These are phyloP conservation scores for Burhinus bistriatus DNA, from an alignment of 2,113 vertebrate genomes.

Conservation along the genomic window DNA sequence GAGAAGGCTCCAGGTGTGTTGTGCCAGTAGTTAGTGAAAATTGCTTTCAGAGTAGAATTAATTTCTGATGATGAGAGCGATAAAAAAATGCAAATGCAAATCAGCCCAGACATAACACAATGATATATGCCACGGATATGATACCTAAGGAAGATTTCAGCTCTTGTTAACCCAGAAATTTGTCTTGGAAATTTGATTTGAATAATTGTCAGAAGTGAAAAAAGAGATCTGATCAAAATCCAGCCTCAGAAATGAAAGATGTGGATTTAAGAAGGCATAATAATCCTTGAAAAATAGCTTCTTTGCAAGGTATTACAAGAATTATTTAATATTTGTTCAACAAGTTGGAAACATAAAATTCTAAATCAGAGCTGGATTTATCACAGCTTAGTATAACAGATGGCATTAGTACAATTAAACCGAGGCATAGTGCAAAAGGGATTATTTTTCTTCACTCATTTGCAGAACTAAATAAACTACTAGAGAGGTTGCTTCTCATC, in stretches of 20 bases:
- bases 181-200: not conserved
- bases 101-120: not conserved
- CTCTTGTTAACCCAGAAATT: not conserved
- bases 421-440: not conserved
- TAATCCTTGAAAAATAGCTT: not conserved
- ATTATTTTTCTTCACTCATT: not conserved
- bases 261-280: not conserved
- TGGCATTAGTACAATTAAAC: slow-evolving; percentile 10
- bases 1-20: not conserved
- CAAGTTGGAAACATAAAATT: not conserved
- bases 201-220: not conserved
- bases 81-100: slow-evolving; percentile 47
- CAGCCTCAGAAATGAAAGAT: not conserved
- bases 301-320: not conserved
- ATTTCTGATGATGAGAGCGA: not conserved
- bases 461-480: not conserved
- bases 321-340: slow-evolving; percentile 6
- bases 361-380: not conserved
- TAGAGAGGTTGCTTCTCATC: not conserved
- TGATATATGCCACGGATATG: not conserved
- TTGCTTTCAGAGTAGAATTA: not conserved
- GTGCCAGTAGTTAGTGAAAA: not conserved
- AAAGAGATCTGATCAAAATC: not conserved
- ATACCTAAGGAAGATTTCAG: not conserved
- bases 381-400: not conserved